Base-by-base conservation (phyloP, 1,140 invertebrate genomes). In the Drosophila ficusphila region DNA sequence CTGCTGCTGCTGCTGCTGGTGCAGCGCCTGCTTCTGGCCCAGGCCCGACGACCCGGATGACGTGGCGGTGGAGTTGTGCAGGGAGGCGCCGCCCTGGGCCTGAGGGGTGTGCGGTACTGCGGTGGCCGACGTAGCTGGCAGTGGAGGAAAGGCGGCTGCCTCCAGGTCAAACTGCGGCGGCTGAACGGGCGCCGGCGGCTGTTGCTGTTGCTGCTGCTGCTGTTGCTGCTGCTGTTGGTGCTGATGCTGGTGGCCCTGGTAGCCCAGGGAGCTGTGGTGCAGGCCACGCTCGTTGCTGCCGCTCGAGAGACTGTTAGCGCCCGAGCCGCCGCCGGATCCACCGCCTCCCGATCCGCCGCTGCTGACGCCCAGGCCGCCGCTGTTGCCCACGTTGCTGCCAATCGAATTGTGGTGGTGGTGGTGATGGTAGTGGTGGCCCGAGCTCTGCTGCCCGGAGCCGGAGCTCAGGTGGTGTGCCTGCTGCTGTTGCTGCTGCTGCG, bases 141-240 rank as follows among this genome's bases (percentile, higher is more conserved):
- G 93, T 48, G 96, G 96, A 51, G 96, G 96, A 91, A 97, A 97
- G 44, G 96, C 94, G 33, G 95, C 93, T 64, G 95, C 95, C 91
- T 96, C 95, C 49, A 97, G 92, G 90, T 97, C 96, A 92, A 97
- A 97, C 81, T 96, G 94, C 18, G 93, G 92, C 41, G 89, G 90
- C 48, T 91, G 90, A 11, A 76, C 83, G 3, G 78, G 78, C 41
- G 79, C 74, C 33, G 85, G 18, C 23, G 79, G 79, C 36, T 88
- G 81, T 33, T 82, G 82, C 21, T 90, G 90, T 38, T 88, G 89
- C 16, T 89, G 85, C 4, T 90, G 89, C 19, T 83, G 88, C 21
- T 89, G 81, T 25, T 79, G 85, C 16, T 89, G 90, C 31, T 85
- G 74, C 25, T 88, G 79, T 31, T 72, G 74, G 5, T 89, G 83